These are phyloP conservation scores for Monoplex corrugatus DNA, from an alignment of 2,888 invertebrate genomes.

Conservation along the genomic window DNA sequence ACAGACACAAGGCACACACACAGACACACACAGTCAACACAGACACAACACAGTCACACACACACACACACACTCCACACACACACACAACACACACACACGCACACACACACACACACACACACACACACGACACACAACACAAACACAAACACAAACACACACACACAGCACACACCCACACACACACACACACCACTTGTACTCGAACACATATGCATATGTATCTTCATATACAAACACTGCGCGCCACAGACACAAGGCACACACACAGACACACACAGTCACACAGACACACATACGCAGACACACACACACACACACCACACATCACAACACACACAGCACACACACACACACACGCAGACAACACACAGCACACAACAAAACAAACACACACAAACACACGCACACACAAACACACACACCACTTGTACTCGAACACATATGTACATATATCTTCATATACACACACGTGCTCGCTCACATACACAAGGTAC, in stretches of 20 bases:
- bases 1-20: background rate
- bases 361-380: constrained; percentile 14
- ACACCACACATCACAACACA: too few species aligned
- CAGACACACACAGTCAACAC: too few species aligned
- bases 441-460: background rate
- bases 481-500: background rate
- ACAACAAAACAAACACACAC: background rate
- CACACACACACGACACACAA: background rate
- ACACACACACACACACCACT: background rate
- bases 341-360: background rate
- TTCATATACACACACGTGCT: background rate
- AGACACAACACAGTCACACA: background rate
- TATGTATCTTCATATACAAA: too few species aligned
- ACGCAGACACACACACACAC: background rate
- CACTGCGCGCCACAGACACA: too few species aligned
- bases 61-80: too few species aligned
- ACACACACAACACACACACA: constrained; percentile 1
- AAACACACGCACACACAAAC: background rate
- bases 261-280: constrained; percentile 12
- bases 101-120: constrained; percentile 29
- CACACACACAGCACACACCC: background rate
- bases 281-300: background rate
- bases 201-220: background rate
- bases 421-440: background rate
- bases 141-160: background rate